Base-by-base conservation (phyloP, 2,888 invertebrate species). In the Drosophila borborema region DNA sequence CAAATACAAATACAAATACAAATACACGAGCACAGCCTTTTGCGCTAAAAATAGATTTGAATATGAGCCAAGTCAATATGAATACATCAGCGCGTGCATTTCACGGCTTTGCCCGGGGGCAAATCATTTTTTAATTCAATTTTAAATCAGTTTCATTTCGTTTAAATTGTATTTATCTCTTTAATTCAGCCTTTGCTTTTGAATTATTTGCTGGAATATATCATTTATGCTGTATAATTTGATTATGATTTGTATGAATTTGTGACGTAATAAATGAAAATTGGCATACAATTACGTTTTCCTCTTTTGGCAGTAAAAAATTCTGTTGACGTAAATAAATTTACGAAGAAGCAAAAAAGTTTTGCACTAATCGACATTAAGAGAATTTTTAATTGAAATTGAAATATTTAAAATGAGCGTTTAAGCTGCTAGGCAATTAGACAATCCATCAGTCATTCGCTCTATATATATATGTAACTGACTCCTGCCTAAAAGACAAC, bases 21-120 rank as follows among this genome's bases (percentile, higher is more conserved):
- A 36, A 36, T 36, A 9, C 46, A 10, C 0, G 28, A 12, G 38
- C 34, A 38, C 9, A 34, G 3, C 5, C 18, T 34, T 54, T 34
- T 40, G 40, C 38, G 38, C 66, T 62, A 71, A 69, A 70, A 73
- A 73, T 73, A 82, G 60, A 79, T 53, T 53, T 20, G 23, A 23
- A 31, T 16, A 31, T 49, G 28, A 40, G 40, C 40, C 40, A 40
- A 60, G 66, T 38, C n/a, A 31, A 31, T 41, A 46, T 48, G 63
- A 61, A 41, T 46, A 20, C 31, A 64, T 55, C 16, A 16, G 59
- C 46, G 59, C 46, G 8, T 14, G 34, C n/a, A 36, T 45, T 58
- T 16, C 31, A 34, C 45, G 45, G 45, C 34, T 58, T 34, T 20
- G 56, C 18, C 45, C 34, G 58, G 38, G 43, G 43, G 16, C 18